These are phyloP conservation scores for Mormyrops attenuatus DNA, from an alignment of 2,797 vertebrate genomes.

Conservation along the genomic window DNA sequence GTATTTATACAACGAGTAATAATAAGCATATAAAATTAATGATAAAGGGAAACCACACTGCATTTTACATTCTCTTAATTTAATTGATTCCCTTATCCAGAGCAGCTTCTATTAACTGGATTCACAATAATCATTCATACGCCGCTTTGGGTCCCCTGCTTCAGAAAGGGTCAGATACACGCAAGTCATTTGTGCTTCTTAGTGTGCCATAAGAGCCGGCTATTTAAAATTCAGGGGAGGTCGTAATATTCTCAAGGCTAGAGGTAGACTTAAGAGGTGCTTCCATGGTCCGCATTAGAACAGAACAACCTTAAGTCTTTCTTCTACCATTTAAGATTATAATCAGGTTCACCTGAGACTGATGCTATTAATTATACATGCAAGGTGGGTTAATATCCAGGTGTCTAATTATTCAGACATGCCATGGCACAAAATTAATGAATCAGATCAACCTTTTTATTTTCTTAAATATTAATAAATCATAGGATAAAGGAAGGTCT, in stretches of 20 bases:
- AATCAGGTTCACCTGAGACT: slow-evolving; percentile 8
- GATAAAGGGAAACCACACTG: neutral
- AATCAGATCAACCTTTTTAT: neutral
- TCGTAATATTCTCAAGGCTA: neutral
- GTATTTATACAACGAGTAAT: neutral
- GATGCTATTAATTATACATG: slow-evolving; percentile 7
- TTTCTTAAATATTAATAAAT: neutral
- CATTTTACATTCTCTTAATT: slow-evolving; percentile 3
- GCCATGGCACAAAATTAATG: neutral
- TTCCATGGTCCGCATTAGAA: neutral
- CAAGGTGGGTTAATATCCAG: slow-evolving; percentile 11
- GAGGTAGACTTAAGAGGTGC: neutral
- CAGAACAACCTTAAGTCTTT: neutral
- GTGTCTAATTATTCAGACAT: slow-evolving; percentile 18
- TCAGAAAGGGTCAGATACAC: neutral
- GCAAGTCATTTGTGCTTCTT: neutral
- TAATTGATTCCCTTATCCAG: neutral
- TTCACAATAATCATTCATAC: neutral
- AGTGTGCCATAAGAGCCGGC: neutral
- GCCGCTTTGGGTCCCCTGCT: neutral
- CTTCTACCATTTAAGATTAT: neutral
- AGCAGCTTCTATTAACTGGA: neutral
- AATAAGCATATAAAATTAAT: neutral
- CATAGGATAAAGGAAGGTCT: neutral
- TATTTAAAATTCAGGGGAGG: neutral